Evolutionary conservation across 2,888 invertebrate species (phyloP).

Genomic region (Gandaritis pyraliata): DNA sequence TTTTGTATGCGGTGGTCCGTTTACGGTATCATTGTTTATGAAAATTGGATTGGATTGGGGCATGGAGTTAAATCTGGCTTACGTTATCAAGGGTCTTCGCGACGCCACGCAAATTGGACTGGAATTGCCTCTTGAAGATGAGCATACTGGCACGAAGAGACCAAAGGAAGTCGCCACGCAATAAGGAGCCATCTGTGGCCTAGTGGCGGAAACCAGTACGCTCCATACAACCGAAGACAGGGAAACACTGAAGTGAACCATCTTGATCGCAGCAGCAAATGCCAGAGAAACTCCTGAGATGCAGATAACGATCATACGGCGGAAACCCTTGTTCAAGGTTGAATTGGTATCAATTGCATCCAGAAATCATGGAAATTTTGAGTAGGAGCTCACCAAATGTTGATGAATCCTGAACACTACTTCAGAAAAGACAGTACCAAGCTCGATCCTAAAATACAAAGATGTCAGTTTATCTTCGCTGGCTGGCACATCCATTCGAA

Average conservation of each 20-base stretch:
- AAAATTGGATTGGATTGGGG: slow-evolving; percentile 23
- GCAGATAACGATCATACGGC: neutral
- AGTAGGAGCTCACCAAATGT: neutral
- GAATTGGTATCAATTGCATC: neutral
- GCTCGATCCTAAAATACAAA: neutral
- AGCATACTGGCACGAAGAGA: neutral
- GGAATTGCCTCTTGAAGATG: neutral
- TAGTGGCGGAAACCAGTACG: no score
- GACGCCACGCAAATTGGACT: neutral
- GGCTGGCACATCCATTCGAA: neutral
- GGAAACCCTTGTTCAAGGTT: neutral
- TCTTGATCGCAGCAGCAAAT: neutral
- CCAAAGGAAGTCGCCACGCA: neutral
- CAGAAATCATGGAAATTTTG: neutral
- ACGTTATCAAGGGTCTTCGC: neutral
- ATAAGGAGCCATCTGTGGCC: no score
- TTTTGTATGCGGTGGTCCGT: slow-evolving; percentile 65
- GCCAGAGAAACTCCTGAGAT: neutral
- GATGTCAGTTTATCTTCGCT: neutral
- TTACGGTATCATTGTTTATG: slow-evolving; percentile 68
- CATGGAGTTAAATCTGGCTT: neutral
- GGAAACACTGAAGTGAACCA: neutral
- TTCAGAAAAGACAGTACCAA: neutral
- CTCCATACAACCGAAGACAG: neutral
- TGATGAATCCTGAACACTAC: neutral